Percentiles rank a stretch among this genome's conserved stretches.
These are phyloP conservation scores for Colletes gigas DNA, from an alignment of 1,140 invertebrate species.

Conservation along the genomic window DNA sequence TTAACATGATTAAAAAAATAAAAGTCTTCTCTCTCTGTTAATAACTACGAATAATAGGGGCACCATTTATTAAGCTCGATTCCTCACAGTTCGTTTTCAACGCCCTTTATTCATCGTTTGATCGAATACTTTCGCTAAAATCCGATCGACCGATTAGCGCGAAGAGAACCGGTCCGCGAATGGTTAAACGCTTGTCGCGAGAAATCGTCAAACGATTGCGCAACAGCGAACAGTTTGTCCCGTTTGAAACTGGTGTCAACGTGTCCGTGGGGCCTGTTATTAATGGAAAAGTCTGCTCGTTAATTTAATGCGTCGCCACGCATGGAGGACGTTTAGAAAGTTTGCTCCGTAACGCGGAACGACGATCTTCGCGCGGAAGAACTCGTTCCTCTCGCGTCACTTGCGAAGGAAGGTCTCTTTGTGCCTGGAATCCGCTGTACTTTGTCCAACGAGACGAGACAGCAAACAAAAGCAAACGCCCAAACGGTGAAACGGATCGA, in stretches of 20 bases:
- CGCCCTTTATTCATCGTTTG: neutral
- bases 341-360: neutral
- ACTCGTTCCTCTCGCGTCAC: neutral
- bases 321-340: conserved; percentile 36
- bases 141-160: neutral
- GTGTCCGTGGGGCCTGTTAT: conserved; percentile 2
- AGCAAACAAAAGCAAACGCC: too few species aligned
- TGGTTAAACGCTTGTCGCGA: neutral
- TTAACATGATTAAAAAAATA: too few species aligned
- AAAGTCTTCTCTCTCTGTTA: too few species aligned
- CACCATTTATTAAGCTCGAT: neutral
- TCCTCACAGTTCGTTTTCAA: neutral
- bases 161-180: conserved; percentile 20
- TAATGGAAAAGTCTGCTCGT: conserved; percentile 17
- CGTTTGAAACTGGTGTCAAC: conserved; percentile 12
- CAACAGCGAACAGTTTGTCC: neutral
- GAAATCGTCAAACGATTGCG: conserved; percentile 18
- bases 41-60: too few species aligned
- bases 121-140: conserved; percentile 15
- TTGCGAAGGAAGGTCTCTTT: neutral
- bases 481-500: too few species aligned
- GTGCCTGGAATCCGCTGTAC: too few species aligned
- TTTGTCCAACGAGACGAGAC: too few species aligned
- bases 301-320: conserved; percentile 33
- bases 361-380: conserved; percentile 19